Evolutionary conservation across 1,140 invertebrate species (phyloP).

Genomic region (Lutraria rhynchaena): DNA sequence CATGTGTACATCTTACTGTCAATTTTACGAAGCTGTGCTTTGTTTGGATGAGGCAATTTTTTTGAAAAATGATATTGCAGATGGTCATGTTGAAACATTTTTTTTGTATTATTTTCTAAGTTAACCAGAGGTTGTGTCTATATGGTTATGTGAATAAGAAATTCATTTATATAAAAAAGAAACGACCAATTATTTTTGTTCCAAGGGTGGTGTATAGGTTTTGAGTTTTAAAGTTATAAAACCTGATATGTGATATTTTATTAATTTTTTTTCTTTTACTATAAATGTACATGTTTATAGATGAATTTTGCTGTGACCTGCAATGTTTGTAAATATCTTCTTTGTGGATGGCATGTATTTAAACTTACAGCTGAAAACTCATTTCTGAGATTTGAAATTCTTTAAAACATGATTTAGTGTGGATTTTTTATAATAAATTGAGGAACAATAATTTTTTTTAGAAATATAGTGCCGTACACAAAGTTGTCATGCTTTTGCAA

Average conservation of each 20-base stretch:
- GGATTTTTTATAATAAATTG: neutral
- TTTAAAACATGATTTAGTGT: neutral
- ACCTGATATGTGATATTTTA: constrained; percentile 37
- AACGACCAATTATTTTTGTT: neutral
- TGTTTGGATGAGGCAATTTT: too few relatives aligned
- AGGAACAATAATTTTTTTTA: neutral
- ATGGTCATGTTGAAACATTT: too few relatives aligned
- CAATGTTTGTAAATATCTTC: constrained; percentile 19
- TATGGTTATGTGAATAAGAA: too few relatives aligned
- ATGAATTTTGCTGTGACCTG: constrained; percentile 43
- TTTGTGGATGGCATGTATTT: constrained; percentile 19
- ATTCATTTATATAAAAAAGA: constrained; percentile 1
- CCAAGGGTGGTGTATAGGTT: too few relatives aligned
- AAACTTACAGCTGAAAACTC: neutral
- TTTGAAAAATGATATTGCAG: too few relatives aligned
- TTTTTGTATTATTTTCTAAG: too few relatives aligned
- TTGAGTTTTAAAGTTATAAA: neutral
- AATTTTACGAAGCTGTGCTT: too few relatives aligned
- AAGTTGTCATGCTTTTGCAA: constrained; percentile 43
- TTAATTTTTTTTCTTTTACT: constrained; percentile 2
- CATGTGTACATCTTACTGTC: too few relatives aligned
- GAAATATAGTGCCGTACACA: constrained; percentile 16
- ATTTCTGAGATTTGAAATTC: neutral
- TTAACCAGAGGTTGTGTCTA: too few relatives aligned
- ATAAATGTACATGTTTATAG: constrained; percentile 15